Percentiles rank a stretch among this genome's conserved stretches.
Evolutionary conservation across 2,797 vertebrate species (phyloP).

Genomic region (Propithecus perrieri): DNA sequence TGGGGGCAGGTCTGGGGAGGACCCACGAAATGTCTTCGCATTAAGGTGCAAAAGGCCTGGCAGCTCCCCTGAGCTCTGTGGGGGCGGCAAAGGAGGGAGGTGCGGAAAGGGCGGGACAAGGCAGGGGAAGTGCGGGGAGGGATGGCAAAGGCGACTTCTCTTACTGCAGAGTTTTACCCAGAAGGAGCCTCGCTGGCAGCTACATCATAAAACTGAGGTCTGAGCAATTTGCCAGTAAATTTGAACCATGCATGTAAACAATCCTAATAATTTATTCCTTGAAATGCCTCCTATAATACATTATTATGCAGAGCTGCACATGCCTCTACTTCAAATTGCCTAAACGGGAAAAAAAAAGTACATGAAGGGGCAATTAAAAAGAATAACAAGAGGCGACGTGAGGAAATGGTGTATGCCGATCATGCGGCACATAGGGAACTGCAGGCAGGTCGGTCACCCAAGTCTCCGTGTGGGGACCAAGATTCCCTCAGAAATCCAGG

Average conservation of each 20-base stretch:
- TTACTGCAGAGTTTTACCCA: conserved; percentile 46
- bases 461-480: not conserved
- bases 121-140: conserved; percentile 4
- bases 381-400: not conserved
- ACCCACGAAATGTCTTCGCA: not conserved
- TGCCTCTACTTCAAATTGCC: conserved; percentile 29
- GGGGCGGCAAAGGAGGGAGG: not conserved
- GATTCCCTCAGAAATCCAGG: not conserved
- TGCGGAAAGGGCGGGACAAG: conserved; percentile 46
- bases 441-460: not conserved
- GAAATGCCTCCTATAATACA: conserved; percentile 31
- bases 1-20: not conserved
- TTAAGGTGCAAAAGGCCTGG: not conserved
- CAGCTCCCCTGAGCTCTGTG: not conserved
- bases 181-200: conserved; percentile 9
- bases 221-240: conserved; percentile 57
- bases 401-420: not conserved
- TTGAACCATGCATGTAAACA: conserved; percentile 45
- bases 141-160: conserved; percentile 34
- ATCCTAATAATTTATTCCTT: conserved; percentile 53
- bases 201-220: conserved; percentile 7
- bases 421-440: not conserved
- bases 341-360: not conserved
- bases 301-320: not conserved
- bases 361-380: conserved; percentile 6